A percentile compares a stretch with the other conserved stretches of the same genome.
Evolutionary conservation across 2,113 vertebrate genomes (phyloP).

Genomic region (Elephantulus edwardii): DNA sequence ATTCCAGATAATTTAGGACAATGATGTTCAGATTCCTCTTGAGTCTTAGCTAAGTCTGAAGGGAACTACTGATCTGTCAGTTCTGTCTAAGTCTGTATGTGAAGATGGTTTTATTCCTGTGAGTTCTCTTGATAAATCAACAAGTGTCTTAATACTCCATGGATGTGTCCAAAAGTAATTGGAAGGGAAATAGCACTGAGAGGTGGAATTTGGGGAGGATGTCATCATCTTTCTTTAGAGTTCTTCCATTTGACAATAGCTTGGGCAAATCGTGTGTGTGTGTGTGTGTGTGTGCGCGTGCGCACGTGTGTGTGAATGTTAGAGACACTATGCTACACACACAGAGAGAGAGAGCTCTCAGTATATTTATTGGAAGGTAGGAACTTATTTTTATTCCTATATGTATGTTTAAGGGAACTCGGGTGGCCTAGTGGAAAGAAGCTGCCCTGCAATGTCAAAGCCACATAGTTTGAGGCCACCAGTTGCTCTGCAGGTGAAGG

Average conservation of each 20-base stretch:
- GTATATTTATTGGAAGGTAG: background rate
- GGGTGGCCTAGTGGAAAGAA: no score
- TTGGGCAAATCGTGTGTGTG: background rate
- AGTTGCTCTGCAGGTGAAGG: no score
- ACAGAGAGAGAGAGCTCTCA: background rate
- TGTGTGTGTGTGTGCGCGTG: background rate
- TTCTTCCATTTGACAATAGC: background rate
- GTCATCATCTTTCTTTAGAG: background rate
- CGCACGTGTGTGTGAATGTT: no score
- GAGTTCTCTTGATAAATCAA: constrained; percentile 57
- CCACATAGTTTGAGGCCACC: no score
- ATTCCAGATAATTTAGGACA: constrained; percentile 58
- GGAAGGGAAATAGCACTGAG: constrained; percentile 24
- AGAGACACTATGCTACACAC: no score
- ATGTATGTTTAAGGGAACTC: no score
- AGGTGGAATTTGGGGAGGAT: constrained; percentile 1
- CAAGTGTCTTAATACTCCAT: constrained; percentile 29
- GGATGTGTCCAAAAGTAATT: constrained; percentile 53
- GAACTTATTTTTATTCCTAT: background rate
- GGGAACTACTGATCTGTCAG: constrained; percentile 24
- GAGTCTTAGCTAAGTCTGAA: background rate
- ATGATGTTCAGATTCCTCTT: constrained; percentile 27
- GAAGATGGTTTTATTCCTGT: constrained; percentile 48
- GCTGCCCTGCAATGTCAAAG: no score
- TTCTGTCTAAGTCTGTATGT: constrained; percentile 39